phyloP scores from a whole-genome alignment of 2,888 invertebrate species.

The Ectobius pallidus region DNA sequence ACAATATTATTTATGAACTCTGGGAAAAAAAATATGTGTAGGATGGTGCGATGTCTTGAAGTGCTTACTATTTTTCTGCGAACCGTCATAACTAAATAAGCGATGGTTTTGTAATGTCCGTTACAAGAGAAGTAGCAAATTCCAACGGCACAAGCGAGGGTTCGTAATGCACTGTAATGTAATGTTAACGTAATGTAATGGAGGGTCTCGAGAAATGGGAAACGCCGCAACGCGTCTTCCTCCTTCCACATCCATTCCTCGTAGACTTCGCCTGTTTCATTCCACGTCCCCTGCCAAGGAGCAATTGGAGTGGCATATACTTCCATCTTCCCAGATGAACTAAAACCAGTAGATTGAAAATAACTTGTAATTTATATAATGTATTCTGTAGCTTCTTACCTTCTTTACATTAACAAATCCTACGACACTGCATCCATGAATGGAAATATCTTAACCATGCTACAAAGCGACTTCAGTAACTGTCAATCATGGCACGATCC shows the following conservation, averaged over 20 bases:
- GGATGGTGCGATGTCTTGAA: too few relatives aligned
- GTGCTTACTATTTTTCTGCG: too few relatives aligned
- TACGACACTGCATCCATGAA: too few relatives aligned
- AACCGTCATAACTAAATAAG: conserved; percentile 16
- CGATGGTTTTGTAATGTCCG: conserved; percentile 6
- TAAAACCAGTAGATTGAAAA: too few relatives aligned
- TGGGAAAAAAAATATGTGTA: too few relatives aligned
- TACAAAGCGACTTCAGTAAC: too few relatives aligned
- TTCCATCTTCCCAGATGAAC: neutral
- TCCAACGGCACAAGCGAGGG: neutral
- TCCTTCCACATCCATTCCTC: conserved; percentile 38
- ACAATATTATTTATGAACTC: too few relatives aligned
- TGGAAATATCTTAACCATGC: too few relatives aligned
- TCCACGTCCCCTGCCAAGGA: neutral
- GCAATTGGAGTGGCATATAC: conserved; percentile 6
- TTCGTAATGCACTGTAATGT: conserved; percentile 19
- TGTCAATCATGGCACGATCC: too few relatives aligned
- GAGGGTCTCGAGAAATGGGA: conserved; percentile 31
- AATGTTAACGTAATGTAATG: conserved; percentile 24
- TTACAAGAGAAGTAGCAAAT: neutral
- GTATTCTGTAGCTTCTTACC: too few relatives aligned
- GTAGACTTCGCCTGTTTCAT: conserved; percentile 9
- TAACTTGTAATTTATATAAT: too few relatives aligned
- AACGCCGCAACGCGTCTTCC: conserved; percentile 27
- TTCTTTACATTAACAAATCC: too few relatives aligned